A percentile compares a stretch with the other conserved stretches of the same genome.
phyloP scores from a whole-genome alignment of 1,140 invertebrate genomes.

The Lasaia peninsularis region DNA sequence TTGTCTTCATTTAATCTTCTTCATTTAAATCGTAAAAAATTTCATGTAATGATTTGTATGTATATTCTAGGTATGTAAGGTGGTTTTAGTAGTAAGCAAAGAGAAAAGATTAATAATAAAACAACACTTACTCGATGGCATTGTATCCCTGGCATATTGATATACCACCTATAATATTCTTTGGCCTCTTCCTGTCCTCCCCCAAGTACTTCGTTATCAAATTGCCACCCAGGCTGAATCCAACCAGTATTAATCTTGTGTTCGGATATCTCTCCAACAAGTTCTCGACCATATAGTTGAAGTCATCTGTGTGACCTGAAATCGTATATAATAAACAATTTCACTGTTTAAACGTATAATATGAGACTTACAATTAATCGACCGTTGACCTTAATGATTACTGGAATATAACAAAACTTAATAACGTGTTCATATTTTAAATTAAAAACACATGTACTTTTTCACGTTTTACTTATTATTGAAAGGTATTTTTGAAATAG shows the following conservation, averaged over 20 bases:
- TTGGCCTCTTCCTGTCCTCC: slow-evolving; percentile 81
- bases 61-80: too few species aligned
- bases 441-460: too few species aligned
- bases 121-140: slow-evolving; percentile 86
- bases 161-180: slow-evolving; percentile 89
- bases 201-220: slow-evolving; percentile 93
- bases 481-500: too few species aligned
- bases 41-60: too few species aligned
- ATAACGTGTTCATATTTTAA: too few species aligned
- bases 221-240: slow-evolving; percentile 94
- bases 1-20: too few species aligned
- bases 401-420: neutral
- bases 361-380: slow-evolving; percentile 20
- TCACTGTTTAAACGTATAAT: slow-evolving; percentile 15
- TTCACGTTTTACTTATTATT: too few species aligned
- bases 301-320: slow-evolving; percentile 91
- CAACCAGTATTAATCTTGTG: slow-evolving; percentile 88
- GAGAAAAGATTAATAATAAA: too few species aligned
- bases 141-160: slow-evolving; percentile 96
- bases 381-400: slow-evolving; percentile 27
- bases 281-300: slow-evolving; percentile 86
- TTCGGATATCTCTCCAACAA: slow-evolving; percentile 84
- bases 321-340: slow-evolving; percentile 21
- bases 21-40: too few species aligned
- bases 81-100: too few species aligned